These are phyloP conservation scores for Rhopilema esculentum DNA, from an alignment of 30 jellyfish, hydroid and myxozoan genomes.

Conservation along the genomic window DNA sequence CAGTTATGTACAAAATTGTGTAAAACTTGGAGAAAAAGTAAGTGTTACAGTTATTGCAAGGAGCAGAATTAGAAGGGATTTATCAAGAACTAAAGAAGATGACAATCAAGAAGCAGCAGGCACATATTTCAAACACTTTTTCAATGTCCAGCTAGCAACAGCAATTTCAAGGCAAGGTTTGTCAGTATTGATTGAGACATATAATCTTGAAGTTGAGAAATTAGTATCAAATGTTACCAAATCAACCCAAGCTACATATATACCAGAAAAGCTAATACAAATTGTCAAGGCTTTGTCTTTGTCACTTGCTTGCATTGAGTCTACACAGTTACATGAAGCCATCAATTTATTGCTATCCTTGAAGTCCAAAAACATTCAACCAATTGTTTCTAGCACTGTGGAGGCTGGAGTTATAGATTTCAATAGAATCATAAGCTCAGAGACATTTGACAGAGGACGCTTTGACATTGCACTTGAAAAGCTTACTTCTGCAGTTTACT, in stretches of 20 bases:
- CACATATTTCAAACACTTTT: constrained; percentile 79
- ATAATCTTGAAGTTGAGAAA: constrained; percentile 82
- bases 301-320: constrained; percentile 83
- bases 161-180: constrained; percentile 89
- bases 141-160: constrained; percentile 58
- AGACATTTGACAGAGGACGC: constrained; percentile 79
- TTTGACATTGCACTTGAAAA: constrained; percentile 82
- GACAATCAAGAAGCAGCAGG: constrained; percentile 81
- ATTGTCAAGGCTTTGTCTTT: constrained; percentile 87
- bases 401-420: constrained; percentile 50
- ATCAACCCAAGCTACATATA: constrained; percentile 44
- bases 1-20: constrained; percentile 77
- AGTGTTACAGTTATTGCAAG: constrained; percentile 56
- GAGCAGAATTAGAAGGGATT: constrained; percentile 49
- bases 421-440: constrained; percentile 65
- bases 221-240: constrained; percentile 67
- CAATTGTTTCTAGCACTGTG: constrained; percentile 12
- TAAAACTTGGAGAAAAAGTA: constrained; percentile 57
- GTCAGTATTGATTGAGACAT: constrained; percentile 85
- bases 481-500: constrained; percentile 77
- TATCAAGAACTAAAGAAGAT: constrained; percentile 82
- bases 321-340: constrained; percentile 87
- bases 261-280: constrained; percentile 86
- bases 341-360: constrained; percentile 73
- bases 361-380: constrained; percentile 52